Evolutionary conservation across 1,140 invertebrate species (phyloP).

Genomic region (Lucilia sericata): DNA sequence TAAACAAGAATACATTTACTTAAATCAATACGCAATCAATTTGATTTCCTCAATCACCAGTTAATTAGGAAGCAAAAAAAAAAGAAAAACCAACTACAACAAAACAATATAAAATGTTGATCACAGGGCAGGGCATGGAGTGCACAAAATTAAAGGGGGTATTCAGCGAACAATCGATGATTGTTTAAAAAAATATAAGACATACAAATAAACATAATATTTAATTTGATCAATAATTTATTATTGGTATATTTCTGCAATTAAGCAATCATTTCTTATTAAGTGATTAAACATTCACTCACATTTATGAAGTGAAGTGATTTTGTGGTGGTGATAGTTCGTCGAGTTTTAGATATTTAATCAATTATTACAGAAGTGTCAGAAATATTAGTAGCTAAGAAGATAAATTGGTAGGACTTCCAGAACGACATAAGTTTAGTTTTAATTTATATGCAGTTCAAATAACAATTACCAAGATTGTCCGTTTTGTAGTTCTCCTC

Average conservation of each 20-base stretch:
- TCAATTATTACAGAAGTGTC: too few species aligned
- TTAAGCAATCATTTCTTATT: slow-evolving; percentile 11
- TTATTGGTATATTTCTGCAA: slow-evolving; percentile 7
- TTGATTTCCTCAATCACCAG: slow-evolving; percentile 65
- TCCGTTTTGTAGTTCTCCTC: too few species aligned
- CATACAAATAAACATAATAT: not conserved
- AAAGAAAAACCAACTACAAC: not conserved
- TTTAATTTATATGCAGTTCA: too few species aligned
- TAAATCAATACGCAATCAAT: slow-evolving; percentile 57
- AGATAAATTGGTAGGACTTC: too few species aligned
- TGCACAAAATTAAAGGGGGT: not conserved
- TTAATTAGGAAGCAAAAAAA: slow-evolving; percentile 53
- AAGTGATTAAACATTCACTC: too few species aligned
- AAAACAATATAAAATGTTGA: not conserved
- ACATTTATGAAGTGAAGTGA: too few species aligned
- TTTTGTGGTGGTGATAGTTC: too few species aligned
- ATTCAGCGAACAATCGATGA: not conserved
- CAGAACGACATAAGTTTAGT: too few species aligned
- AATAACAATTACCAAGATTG: too few species aligned
- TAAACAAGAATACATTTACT: slow-evolving; percentile 35
- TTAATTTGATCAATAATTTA: slow-evolving; percentile 1
- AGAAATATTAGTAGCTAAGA: too few species aligned
- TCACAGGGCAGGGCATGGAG: not conserved
- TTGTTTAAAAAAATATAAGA: not conserved
- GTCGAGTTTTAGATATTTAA: too few species aligned